Percentiles rank a stretch among this genome's conserved stretches.
phyloP scores from a whole-genome alignment of 2,113 vertebrate genomes.

The Macaca nemestrina region DNA sequence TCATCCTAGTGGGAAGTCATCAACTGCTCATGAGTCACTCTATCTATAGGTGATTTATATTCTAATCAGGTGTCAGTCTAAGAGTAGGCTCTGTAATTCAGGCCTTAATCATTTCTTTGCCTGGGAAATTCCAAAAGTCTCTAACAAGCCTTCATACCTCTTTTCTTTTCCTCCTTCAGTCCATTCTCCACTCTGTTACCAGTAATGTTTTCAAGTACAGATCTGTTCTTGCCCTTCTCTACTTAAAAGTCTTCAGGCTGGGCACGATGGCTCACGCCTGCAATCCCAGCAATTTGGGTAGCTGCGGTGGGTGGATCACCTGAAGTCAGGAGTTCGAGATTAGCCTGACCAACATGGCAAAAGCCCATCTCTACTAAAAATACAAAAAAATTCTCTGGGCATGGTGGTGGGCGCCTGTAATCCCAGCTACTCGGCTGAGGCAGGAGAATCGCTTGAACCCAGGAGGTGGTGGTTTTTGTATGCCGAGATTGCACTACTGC shows the following conservation, averaged over 20 bases:
- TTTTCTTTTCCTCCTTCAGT: not conserved
- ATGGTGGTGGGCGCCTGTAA: no score
- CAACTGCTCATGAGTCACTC: not conserved
- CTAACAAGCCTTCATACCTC: not conserved
- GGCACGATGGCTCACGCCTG: no score
- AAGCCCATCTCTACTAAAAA: no score
- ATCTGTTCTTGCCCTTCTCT: not conserved
- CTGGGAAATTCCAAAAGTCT: conserved; percentile 7
- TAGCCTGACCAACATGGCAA: no score
- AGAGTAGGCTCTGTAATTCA: not conserved
- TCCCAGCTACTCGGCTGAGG: no score
- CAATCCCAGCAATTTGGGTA: no score
- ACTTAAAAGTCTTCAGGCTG: not conserved
- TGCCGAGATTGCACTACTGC: no score
- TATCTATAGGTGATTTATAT: not conserved
- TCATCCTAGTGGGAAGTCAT: not conserved
- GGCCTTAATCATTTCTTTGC: not conserved
- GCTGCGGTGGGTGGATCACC: no score
- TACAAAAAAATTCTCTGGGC: no score
- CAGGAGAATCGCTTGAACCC: no score
- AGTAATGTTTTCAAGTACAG: not conserved
- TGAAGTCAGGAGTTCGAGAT: no score
- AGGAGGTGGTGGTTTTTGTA: no score
- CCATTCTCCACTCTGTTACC: not conserved
- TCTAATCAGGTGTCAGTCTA: not conserved